Evolutionary conservation across 2,797 vertebrate species (phyloP), one percentile per base, ranked within the genome.

Genomic region (Pangasius larnaudii): DNA sequence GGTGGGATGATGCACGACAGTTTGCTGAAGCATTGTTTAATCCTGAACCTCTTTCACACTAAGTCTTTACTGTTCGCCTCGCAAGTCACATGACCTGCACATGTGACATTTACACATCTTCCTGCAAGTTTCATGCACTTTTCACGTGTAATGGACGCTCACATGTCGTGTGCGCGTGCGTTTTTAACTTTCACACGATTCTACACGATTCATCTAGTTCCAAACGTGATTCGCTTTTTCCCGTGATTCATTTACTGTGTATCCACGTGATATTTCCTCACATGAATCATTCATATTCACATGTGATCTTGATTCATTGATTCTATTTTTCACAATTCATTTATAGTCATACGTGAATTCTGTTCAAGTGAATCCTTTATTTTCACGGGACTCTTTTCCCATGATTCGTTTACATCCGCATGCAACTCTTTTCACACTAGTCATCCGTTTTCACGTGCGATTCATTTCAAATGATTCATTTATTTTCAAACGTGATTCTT

Each of bases 11-110:
- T 77, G 85, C 46, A 33, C 22, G 63, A 3, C 58, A 58, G 84
- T 90, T 90, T 86, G 83, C 56, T 78, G 30, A 80, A 77, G 46
- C 53, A 84, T 30, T 89, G 82, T 84, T 87, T 83, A 53, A 83
- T 58, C 46, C 42, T 14, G 30, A 78, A 46, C 9, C 24, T 86
- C 42, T 53, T 56, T 79, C 8, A 2, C 27, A 22, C 53, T 39
- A 65, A 53, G 51, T 16, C n/a, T n/a, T 71, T 59, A 16, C 51
- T 46, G 30, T n/a, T 77, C 46, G 80, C 53, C 11, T 58, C 3
- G 18, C 16, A 56, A 9, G 27, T 83, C 81, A 82, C 80, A 46
- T 82, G 80, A 82, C 80, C 22, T 4, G 5, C 18, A 46, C 22
- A 27, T 42, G 79, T 82, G 46, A 87, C 85, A 39, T 56, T 30